Evolutionary conservation across 1,140 invertebrate species (phyloP).

Genomic region (Diplogasteroides magnus): DNA sequence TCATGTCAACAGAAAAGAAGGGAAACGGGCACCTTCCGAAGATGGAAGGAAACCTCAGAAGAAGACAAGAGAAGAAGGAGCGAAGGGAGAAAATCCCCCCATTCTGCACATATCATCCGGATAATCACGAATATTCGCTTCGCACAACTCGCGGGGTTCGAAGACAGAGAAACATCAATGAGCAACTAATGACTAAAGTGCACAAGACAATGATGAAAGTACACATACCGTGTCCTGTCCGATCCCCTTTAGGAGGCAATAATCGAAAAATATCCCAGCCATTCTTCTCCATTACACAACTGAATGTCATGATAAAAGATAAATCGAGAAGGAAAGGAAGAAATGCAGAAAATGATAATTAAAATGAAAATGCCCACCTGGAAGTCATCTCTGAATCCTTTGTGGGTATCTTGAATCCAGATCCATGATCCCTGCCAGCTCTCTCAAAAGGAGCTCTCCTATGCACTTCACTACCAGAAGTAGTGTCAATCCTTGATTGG

Average conservation of each 20-base stretch:
- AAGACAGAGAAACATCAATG: not conserved
- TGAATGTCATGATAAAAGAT: too few species aligned
- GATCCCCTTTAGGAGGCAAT: conserved; percentile 41
- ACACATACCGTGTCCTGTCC: conserved; percentile 40
- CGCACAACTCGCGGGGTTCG: not conserved
- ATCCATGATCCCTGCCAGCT: too few species aligned
- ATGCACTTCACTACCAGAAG: too few species aligned
- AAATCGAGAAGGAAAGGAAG: too few species aligned
- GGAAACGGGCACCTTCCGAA: not conserved
- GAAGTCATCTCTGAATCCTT: too few species aligned
- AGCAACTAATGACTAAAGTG: not conserved
- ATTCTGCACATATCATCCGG: not conserved
- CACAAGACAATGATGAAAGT: not conserved
- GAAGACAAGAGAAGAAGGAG: conserved; percentile 4
- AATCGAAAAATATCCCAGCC: conserved; percentile 49
- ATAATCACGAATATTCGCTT: not conserved
- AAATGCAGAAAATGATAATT: too few species aligned
- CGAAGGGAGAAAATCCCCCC: conserved; percentile 4
- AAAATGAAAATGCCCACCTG: too few species aligned
- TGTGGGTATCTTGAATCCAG: too few species aligned
- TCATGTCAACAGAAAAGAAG: not conserved
- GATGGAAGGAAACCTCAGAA: not conserved
- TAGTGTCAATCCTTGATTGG: too few species aligned
- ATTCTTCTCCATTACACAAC: conserved; percentile 35
- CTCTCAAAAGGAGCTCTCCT: too few species aligned